phyloP scores from a whole-genome alignment of 2,797 vertebrate genomes.

The Pseudotriccus pelzelni region DNA sequence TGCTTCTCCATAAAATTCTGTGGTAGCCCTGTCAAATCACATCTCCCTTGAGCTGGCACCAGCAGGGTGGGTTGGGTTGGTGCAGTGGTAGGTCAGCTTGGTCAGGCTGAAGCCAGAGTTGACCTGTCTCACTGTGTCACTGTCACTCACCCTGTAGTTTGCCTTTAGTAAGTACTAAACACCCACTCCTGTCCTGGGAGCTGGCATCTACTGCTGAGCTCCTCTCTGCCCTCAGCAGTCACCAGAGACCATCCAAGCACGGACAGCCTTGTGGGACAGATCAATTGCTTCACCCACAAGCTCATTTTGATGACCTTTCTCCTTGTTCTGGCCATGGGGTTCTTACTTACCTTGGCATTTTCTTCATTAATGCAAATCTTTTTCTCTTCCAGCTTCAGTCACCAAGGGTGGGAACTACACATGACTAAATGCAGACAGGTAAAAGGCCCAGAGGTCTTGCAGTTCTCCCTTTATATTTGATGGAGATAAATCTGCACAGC shows the following conservation, averaged over 20 bases:
- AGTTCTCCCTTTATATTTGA: not conserved
- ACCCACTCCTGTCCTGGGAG: not conserved
- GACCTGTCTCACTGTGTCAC: not conserved
- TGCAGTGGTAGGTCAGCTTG: not conserved
- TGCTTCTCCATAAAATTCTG: not conserved
- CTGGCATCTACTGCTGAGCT: not conserved
- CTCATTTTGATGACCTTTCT: not conserved
- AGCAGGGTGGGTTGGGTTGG: not conserved
- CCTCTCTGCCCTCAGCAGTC: not conserved
- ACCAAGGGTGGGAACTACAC: not conserved
- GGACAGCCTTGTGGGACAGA: not conserved
- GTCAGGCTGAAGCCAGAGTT: not conserved
- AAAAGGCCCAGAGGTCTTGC: not conserved
- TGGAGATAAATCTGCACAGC: not conserved
- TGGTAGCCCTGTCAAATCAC: not conserved
- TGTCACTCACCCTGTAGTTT: fast-evolving
- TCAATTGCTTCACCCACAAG: not conserved
- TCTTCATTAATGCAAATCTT: not conserved
- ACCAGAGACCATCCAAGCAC: not conserved
- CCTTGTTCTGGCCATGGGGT: not conserved
- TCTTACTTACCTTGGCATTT: not conserved
- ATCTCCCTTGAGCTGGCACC: not conserved
- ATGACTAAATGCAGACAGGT: not conserved
- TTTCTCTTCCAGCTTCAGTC: not conserved
- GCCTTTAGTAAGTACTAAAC: not conserved